A percentile compares a stretch with the other conserved stretches of the same genome.
phyloP scores from a whole-genome alignment of 2,113 vertebrate species.

The Progne subis region DNA sequence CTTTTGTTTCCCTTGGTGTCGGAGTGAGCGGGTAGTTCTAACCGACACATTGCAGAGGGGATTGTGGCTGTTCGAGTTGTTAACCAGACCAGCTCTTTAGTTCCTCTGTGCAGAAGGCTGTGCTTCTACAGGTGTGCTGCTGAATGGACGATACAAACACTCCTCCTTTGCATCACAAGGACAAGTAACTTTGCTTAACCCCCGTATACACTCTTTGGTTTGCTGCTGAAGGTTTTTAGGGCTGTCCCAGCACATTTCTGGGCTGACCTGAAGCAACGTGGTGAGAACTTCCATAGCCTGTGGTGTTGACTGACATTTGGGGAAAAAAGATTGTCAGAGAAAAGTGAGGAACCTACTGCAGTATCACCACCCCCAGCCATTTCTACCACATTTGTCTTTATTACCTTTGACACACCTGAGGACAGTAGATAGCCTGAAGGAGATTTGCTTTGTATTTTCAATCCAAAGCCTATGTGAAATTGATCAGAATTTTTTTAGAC shows the following conservation, averaged over 20 bases:
- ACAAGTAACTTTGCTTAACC: neutral
- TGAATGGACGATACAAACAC: neutral
- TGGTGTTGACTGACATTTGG: neutral
- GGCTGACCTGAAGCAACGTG: neutral
- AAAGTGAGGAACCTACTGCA: neutral
- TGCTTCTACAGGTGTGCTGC: neutral
- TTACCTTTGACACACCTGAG: neutral
- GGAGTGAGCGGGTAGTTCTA: neutral
- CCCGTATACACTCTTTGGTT: fast-evolving
- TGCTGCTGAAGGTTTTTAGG: neutral
- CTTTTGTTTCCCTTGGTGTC: neutral
- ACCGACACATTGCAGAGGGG: neutral
- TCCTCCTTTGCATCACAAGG: neutral
- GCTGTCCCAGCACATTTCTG: neutral
- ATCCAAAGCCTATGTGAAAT: neutral
- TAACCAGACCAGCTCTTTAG: neutral
- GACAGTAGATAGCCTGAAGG: neutral
- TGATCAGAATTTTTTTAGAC: neutral
- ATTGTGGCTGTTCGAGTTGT: fast-evolving
- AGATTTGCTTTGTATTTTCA: neutral
- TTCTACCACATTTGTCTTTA: neutral
- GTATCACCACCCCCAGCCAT: neutral
- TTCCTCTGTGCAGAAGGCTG: neutral
- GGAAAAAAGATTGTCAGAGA: neutral
- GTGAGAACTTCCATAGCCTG: neutral